A percentile compares a stretch with the other conserved stretches of the same genome.
Evolutionary conservation across 2,888 invertebrate genomes (phyloP).

Genomic region (Amiota minor): DNA sequence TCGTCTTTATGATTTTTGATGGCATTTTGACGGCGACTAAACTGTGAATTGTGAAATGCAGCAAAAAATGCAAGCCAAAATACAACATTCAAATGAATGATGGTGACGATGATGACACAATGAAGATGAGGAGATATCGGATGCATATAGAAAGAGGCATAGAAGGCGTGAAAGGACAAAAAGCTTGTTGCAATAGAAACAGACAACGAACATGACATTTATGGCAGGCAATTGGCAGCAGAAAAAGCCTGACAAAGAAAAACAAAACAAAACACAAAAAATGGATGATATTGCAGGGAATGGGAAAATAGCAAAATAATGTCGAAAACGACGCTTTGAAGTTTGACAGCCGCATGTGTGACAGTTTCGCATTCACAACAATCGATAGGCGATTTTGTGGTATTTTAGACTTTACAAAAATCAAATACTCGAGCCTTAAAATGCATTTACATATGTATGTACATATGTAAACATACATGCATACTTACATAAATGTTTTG

Average conservation of each 20-base stretch:
- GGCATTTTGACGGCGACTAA: too few relatives aligned
- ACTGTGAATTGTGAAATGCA: too few relatives aligned
- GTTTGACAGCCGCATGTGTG: conserved; percentile 48
- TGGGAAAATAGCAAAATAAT: conserved; percentile 43
- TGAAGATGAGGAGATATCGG: conserved; percentile 5
- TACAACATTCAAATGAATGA: too few relatives aligned
- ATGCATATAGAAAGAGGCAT: conserved; percentile 26
- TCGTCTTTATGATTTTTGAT: too few relatives aligned
- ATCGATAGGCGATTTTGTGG: not conserved
- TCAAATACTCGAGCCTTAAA: not conserved
- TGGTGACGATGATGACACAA: not conserved
- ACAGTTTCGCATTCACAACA: conserved; percentile 46
- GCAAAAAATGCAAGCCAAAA: too few relatives aligned
- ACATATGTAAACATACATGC: not conserved
- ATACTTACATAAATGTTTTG: not conserved
- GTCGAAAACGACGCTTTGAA: conserved; percentile 41
- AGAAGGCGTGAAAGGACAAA: conserved; percentile 34
- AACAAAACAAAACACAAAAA: conserved; percentile 8
- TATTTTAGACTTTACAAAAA: too few relatives aligned
- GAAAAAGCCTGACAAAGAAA: conserved; percentile 31
- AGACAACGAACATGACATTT: conserved; percentile 56
- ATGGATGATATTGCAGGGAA: too few relatives aligned
- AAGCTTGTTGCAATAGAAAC: conserved; percentile 64
- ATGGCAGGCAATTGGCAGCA: conserved; percentile 63
- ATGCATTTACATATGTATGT: not conserved